Base-by-base conservation (phyloP, 37 sponge, comb jelly and placozoan species). In the Tethya wilhelma region DNA sequence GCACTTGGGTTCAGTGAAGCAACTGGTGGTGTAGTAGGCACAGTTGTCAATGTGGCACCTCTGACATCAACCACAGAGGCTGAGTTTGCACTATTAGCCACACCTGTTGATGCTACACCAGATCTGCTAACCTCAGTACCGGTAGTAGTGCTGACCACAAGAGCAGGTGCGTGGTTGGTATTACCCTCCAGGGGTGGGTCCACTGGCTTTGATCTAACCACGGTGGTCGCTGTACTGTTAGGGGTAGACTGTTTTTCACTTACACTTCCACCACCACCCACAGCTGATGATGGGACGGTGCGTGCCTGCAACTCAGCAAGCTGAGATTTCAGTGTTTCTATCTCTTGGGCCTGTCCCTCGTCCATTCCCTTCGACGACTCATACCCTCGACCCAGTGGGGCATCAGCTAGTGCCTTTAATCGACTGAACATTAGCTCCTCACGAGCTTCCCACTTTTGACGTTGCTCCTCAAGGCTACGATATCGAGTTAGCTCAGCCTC, bases 371-470 rank as follows among this genome's bases (percentile, higher is more conserved):
- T 59, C 62, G 28, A 59, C 5, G 28, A 25, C 62, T 49, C 9
- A 17, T 49, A 49, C 23, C 62, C 55, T 3, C 29, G 28, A 22
- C 43, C 72, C 8, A 26, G 26, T 3, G 28, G 65, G 3, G 56
- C 23, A 30, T 64, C 56, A 6, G 7, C 28, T 36, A 79, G 68
- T 12, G n/a, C 44, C 46, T 43, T 28, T 63, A 25, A 14, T 45
- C 22, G 14, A 63, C 11, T 14, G 6, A 63, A 64, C 44, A 77
- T 5, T 31, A 53, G 59, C 28, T 60, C 74, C 2, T 30, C 34
- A 28, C 75, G 31, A n/a, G 67, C 55, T 44, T 83, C 83, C 73
- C 73, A 59, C 28, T 82, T 82, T n/a, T 6, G 19, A 7, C 67
- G 84, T 36, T 83, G 57, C 1, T 33, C 68, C 32, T 74, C 84